Percentiles rank a stretch among this genome's conserved stretches.
phyloP scores from a whole-genome alignment of 1,140 invertebrate species.

The Hyles euphorbiae region DNA sequence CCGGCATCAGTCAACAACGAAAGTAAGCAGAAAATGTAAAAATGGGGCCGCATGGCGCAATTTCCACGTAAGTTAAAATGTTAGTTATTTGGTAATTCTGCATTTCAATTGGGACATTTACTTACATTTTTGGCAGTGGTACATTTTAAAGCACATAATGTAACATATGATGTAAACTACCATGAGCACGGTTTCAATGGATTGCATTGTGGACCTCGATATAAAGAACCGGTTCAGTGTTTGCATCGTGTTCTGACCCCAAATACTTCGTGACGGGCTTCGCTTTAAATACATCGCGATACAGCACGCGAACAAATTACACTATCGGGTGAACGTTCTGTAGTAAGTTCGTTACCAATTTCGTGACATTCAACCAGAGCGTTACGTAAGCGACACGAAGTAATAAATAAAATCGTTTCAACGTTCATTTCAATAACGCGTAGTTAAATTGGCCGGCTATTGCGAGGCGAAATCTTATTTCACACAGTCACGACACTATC shows the following conservation, averaged over 20 bases:
- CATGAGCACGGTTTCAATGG: not conserved
- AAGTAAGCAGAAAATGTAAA: too few species aligned
- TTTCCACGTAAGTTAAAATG: too few species aligned
- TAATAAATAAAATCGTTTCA: constrained; percentile 27
- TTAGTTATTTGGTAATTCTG: too few species aligned
- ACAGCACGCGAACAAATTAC: constrained; percentile 40
- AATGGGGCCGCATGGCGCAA: too few species aligned
- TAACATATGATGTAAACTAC: too few species aligned
- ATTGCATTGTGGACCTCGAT: constrained; percentile 18
- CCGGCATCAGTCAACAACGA: too few species aligned
- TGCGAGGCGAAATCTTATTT: constrained; percentile 32
- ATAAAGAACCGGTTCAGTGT: constrained; percentile 37
- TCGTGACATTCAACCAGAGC: constrained; percentile 34
- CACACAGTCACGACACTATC: constrained; percentile 35
- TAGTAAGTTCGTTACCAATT: constrained; percentile 38
- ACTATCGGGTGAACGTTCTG: constrained; percentile 39
- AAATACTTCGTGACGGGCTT: constrained; percentile 43
- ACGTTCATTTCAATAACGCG: constrained; percentile 26
- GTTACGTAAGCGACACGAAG: constrained; percentile 32
- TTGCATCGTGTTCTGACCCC: constrained; percentile 37
- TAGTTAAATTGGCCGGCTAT: constrained; percentile 24
- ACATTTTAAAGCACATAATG: too few species aligned
- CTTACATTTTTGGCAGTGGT: too few species aligned
- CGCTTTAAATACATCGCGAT: constrained; percentile 26
- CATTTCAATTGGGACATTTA: too few species aligned